Percentiles rank a stretch among this genome's conserved stretches.
Evolutionary conservation across 2,888 invertebrate species (phyloP).

Genomic region (Troides aeacus): DNA sequence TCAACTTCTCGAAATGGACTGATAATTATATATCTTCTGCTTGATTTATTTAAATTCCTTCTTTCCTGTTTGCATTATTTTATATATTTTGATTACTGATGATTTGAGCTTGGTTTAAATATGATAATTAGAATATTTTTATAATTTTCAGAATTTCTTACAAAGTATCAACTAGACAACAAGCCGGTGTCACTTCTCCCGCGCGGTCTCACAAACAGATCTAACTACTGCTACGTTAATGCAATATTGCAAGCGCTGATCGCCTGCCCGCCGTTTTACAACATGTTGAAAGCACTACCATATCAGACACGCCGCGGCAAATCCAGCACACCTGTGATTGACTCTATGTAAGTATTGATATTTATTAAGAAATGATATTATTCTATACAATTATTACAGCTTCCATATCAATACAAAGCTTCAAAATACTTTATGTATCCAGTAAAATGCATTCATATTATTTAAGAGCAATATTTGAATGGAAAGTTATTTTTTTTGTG

Average conservation of each 20-base stretch:
- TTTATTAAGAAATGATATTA: neutral
- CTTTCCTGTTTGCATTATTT: too few species aligned
- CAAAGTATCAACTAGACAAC: slow-evolving; percentile 88
- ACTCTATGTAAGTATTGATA: slow-evolving; percentile 89
- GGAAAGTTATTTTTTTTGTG: too few species aligned
- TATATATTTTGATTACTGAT: too few species aligned
- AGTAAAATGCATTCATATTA: too few species aligned
- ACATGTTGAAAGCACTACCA: slow-evolving; percentile 90
- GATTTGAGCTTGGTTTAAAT: neutral
- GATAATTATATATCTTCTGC: too few species aligned
- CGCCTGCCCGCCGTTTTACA: slow-evolving; percentile 97
- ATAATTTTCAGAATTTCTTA: slow-evolving; percentile 84
- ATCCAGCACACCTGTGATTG: slow-evolving; percentile 90
- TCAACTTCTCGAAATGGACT: too few species aligned
- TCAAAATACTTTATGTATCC: too few species aligned
- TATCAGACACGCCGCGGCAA: slow-evolving; percentile 81
- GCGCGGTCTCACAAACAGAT: slow-evolving; percentile 94
- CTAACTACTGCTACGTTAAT: slow-evolving; percentile 98
- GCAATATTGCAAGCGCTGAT: slow-evolving; percentile 95
- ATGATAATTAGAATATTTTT: neutral
- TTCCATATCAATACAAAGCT: too few species aligned
- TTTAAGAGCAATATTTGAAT: too few species aligned
- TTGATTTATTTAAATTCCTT: too few species aligned
- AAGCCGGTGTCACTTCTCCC: slow-evolving; percentile 90
- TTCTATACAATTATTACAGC: too few species aligned